Conservation (phyloP, 2,797 vertebrate genomes). For the Morelia viridis region DNA sequence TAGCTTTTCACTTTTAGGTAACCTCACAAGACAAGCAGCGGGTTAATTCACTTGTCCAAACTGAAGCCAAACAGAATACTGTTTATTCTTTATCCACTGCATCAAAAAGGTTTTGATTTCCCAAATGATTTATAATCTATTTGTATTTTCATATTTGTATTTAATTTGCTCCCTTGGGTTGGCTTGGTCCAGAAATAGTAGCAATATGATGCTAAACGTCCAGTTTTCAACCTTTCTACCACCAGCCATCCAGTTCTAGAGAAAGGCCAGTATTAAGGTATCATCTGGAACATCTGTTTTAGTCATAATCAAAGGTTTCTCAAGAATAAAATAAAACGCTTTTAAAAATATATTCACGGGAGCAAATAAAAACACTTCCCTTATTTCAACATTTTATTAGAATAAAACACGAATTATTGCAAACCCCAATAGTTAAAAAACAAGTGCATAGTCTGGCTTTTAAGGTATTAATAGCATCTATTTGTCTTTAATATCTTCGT, state of each 20-base stretch:
- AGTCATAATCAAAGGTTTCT: not conserved
- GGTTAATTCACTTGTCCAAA: too few relatives aligned
- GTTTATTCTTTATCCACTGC: too few relatives aligned
- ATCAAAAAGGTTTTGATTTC: too few relatives aligned
- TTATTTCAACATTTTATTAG: not conserved
- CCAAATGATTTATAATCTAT: too few relatives aligned
- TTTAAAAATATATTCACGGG: not conserved
- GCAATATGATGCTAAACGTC: not conserved
- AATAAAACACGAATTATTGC: not conserved
- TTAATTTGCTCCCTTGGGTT: too few relatives aligned
- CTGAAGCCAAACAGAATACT: too few relatives aligned
- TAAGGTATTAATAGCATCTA: not conserved
- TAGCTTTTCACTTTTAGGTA: too few relatives aligned
- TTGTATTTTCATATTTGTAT: not conserved
- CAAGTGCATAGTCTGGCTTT: not conserved
- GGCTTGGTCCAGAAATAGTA: not conserved
- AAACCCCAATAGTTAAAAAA: not conserved
- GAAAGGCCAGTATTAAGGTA: not conserved
- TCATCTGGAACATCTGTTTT: not conserved
- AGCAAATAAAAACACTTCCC: not conserved
- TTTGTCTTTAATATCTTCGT: not conserved
- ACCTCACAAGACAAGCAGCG: too few relatives aligned
- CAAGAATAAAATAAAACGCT: not conserved
- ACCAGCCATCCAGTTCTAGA: not conserved
- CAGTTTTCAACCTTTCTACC: too few relatives aligned